phyloP scores from a whole-genome alignment of 1,140 invertebrate species.

The Drosophila pachea region DNA sequence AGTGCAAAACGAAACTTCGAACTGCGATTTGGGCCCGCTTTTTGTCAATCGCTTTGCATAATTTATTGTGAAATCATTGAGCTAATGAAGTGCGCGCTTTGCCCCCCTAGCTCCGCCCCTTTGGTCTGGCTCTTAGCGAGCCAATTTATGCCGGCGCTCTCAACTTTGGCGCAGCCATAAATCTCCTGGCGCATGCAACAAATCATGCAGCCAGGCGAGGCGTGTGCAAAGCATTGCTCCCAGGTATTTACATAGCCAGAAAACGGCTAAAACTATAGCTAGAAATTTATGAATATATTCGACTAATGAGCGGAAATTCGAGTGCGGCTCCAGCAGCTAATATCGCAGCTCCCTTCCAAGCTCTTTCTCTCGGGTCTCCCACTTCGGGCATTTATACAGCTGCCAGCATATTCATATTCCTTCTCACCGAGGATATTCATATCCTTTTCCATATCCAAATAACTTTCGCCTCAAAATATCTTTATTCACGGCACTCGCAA shows the following conservation, averaged over 20 bases:
- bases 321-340: too few species aligned
- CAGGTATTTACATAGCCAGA: neutral
- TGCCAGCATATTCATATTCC: too few species aligned
- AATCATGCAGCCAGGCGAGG: conserved; percentile 53
- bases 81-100: conserved; percentile 70
- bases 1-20: conserved; percentile 11
- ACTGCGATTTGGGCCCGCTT: conserved; percentile 15
- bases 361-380: too few species aligned
- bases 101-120: neutral
- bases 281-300: too few species aligned
- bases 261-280: too few species aligned
- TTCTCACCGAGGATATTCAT: too few species aligned
- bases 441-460: too few species aligned
- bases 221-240: neutral
- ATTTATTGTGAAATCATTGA: conserved; percentile 68
- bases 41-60: conserved; percentile 56
- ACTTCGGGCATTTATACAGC: too few species aligned
- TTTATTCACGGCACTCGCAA: neutral
- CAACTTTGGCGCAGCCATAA: conserved; percentile 53
- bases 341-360: too few species aligned
- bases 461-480: too few species aligned
- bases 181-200: conserved; percentile 60
- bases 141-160: conserved; percentile 66
- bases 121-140: conserved; percentile 36
- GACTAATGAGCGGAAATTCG: too few species aligned